phyloP scores from a whole-genome alignment of 2,888 invertebrate species.

The Galerucella nymphaeae region DNA sequence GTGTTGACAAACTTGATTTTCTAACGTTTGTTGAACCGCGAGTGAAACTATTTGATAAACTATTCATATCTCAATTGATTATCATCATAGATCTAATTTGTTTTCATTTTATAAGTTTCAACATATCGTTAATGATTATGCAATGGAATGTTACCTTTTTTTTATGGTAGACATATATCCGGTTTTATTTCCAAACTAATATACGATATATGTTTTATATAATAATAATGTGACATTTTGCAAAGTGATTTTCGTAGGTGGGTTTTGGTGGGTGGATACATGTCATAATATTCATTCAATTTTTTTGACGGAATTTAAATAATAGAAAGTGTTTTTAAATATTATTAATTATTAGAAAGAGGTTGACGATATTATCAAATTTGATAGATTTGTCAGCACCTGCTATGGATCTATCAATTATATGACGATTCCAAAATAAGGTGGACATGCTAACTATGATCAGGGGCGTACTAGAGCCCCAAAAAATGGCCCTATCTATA shows the following conservation, averaged over 20 bases:
- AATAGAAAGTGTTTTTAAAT: neutral
- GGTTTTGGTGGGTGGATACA: neutral
- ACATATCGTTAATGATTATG: neutral
- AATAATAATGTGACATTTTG: neutral
- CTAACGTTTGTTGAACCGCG: neutral
- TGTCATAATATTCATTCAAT: too few species aligned
- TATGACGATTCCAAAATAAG: too few species aligned
- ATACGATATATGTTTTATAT: neutral
- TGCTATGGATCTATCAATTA: too few species aligned
- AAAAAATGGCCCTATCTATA: too few species aligned
- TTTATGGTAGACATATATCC: neutral
- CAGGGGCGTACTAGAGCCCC: too few species aligned
- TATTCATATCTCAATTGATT: constrained; percentile 1
- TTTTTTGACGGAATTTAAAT: neutral
- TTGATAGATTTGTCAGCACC: too few species aligned
- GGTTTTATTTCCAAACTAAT: neutral
- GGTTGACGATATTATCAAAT: too few species aligned
- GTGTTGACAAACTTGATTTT: constrained; percentile 3
- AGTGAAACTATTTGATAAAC: constrained; percentile 5
- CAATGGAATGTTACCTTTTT: neutral
- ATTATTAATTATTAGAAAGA: too few species aligned
- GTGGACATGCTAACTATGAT: too few species aligned
- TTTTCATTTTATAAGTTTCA: neutral
- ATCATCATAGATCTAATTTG: constrained; percentile 15
- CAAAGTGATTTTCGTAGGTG: neutral